These are phyloP conservation scores for Cydia splendana DNA, from an alignment of 1,140 invertebrate genomes.

Conservation along the genomic window DNA sequence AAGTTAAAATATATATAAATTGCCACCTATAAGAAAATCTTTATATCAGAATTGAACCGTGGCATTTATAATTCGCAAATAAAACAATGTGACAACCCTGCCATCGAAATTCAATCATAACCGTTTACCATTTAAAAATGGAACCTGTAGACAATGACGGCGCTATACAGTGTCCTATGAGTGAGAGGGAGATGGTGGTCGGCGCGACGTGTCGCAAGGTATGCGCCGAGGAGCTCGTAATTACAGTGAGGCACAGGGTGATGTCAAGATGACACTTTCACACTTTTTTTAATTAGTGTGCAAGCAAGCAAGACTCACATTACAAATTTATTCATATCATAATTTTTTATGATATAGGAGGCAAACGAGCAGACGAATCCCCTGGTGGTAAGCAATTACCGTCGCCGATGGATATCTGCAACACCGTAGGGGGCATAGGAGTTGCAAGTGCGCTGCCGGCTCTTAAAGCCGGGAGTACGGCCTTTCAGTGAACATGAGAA, in stretches of 20 bases:
- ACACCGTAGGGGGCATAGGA: too few species aligned
- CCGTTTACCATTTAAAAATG: constrained; percentile 36
- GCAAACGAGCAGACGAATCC: too few species aligned
- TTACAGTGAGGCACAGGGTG: constrained; percentile 60
- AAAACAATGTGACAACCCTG: constrained; percentile 15
- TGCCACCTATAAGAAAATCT: too few species aligned
- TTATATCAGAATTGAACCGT: neutral
- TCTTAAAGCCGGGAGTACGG: too few species aligned
- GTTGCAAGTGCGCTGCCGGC: too few species aligned
- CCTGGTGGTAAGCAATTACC: too few species aligned
- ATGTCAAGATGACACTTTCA: constrained; percentile 33
- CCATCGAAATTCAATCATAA: constrained; percentile 29
- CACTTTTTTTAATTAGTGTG: constrained; percentile 47
- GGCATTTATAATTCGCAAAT: neutral
- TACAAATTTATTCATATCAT: too few species aligned
- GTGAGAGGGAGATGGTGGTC: constrained; percentile 40
- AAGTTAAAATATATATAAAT: too few species aligned
- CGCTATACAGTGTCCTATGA: neutral
- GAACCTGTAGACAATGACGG: constrained; percentile 4
- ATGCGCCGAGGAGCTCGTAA: constrained; percentile 60
- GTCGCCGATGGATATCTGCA: too few species aligned
- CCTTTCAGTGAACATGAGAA: too few species aligned
- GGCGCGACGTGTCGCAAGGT: constrained; percentile 63
- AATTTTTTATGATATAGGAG: too few species aligned
- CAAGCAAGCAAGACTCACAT: neutral